Evolutionary conservation across 2,888 invertebrate species (phyloP), one percentile per base, ranked within the genome.

Genomic region (Campaea margaritaria): DNA sequence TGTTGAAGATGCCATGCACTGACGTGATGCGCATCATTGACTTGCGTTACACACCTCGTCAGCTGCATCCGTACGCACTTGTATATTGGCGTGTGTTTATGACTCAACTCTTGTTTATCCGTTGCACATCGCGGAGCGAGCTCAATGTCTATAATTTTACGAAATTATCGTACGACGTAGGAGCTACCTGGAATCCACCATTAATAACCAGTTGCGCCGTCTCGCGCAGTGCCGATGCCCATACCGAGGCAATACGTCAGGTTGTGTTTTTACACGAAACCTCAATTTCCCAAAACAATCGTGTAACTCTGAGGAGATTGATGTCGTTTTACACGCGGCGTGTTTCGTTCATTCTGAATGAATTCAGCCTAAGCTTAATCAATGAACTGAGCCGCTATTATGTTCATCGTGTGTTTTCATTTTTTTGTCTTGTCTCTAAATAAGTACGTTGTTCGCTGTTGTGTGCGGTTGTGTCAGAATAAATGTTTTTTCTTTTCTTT

Each of bases 121-220:
- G 72, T 62, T 72, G 69, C 75, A 72, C 74, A 71, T 70, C 72
- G 71, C 61, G 59, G 65, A 67, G 69, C 72, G 70, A 68, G 67
- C 77, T 81, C 79, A 82, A 81, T 83, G 79, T 74, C 79, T 79
- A 73, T 80, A 78, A 81, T 83, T 85, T 84, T 76, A 80, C 75
- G 73, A 82, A 85, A 86, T 84, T 81, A 82, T 82, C 76, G 79
- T 85, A 80, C 74, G 81, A 77, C 78, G 79, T 83, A 78, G 75
- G 31, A 31, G 10, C 31, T 1, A 74, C 69, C 73, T 16, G 28
- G 0, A 16, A 15, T 47, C 5, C 21, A 21, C 21, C 21, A 21
- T 21, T 21, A 21, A 21, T 21, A 21, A 21, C 21, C 5, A 21
- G 21, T 69, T 64, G 65, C 34, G 11, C 34, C 11, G 31, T 34